Evolutionary conservation across 2,113 vertebrate genomes (phyloP).

Genomic region (Setophaga petechia): DNA sequence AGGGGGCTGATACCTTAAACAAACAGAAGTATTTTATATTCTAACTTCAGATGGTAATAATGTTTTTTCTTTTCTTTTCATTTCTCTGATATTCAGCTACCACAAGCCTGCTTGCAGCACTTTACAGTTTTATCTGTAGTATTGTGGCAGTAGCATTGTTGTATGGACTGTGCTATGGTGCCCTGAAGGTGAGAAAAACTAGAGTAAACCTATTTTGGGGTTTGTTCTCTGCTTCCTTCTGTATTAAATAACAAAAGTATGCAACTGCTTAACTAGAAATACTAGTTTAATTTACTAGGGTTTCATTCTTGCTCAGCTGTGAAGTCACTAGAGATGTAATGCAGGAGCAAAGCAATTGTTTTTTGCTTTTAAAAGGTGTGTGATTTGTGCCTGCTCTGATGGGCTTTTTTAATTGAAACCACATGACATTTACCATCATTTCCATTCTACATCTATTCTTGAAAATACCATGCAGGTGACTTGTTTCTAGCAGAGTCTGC

Average conservation of each 20-base stretch:
- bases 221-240: neutral
- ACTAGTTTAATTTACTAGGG: neutral
- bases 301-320: neutral
- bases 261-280: neutral
- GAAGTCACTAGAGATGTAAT: neutral
- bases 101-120: slow-evolving; percentile 92
- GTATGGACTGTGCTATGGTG: slow-evolving; percentile 95
- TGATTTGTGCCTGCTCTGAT: neutral
- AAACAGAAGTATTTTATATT: neutral
- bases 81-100: slow-evolving; percentile 77
- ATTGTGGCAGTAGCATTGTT: slow-evolving; percentile 91
- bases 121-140: slow-evolving; percentile 95
- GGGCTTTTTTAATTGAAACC: neutral
- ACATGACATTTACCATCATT: neutral
- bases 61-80: neutral
- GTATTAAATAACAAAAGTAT: neutral
- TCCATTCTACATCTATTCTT: neutral
- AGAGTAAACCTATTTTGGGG: neutral
- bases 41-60: neutral
- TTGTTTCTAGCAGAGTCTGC: neutral
- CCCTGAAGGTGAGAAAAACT: slow-evolving; percentile 86
- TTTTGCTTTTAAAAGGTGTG: neutral
- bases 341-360: neutral
- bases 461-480: fast-evolving
- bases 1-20: neutral